Evolutionary conservation across 30 jellyfish, hydroid and myxozoan genomes (phyloP).

Genomic region (Aurelia aurita): DNA sequence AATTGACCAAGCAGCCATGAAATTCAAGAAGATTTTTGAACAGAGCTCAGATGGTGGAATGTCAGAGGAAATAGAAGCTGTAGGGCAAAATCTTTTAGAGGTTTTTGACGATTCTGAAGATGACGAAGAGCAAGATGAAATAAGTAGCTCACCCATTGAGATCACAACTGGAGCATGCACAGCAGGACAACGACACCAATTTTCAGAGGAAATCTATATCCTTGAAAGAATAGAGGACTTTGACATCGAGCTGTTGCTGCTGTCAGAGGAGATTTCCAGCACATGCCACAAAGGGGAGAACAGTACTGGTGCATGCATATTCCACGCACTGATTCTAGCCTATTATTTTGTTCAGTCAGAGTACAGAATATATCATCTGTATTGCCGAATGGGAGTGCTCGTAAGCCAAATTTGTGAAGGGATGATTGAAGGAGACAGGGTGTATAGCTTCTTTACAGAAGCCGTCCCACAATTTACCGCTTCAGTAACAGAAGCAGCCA

Average conservation of each 20-base stretch:
- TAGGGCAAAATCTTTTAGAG: constrained; percentile 1
- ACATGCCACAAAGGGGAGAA: background rate
- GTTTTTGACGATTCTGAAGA: background rate
- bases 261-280: background rate
- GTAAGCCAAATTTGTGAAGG: too few relatives aligned
- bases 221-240: constrained; percentile 12
- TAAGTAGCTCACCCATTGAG: background rate
- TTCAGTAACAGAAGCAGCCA: constrained; percentile 7
- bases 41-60: background rate
- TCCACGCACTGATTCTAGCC: too few relatives aligned
- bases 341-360: too few relatives aligned
- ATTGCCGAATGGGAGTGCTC: too few relatives aligned
- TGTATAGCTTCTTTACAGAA: background rate
- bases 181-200: constrained; percentile 2
- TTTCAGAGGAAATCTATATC: constrained; percentile 1
- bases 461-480: constrained; percentile 1
- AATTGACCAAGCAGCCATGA: constrained; percentile 12
- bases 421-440: constrained; percentile 15
- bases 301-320: too few relatives aligned
- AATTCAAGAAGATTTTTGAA: background rate
- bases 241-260: background rate
- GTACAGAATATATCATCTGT: too few relatives aligned
- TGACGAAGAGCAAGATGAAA: background rate
- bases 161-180: background rate
- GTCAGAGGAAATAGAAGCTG: constrained; percentile 3